Percentiles rank a stretch among this genome's conserved stretches.
phyloP scores from a whole-genome alignment of 1,140 invertebrate genomes.

The Aphidius ervi region DNA sequence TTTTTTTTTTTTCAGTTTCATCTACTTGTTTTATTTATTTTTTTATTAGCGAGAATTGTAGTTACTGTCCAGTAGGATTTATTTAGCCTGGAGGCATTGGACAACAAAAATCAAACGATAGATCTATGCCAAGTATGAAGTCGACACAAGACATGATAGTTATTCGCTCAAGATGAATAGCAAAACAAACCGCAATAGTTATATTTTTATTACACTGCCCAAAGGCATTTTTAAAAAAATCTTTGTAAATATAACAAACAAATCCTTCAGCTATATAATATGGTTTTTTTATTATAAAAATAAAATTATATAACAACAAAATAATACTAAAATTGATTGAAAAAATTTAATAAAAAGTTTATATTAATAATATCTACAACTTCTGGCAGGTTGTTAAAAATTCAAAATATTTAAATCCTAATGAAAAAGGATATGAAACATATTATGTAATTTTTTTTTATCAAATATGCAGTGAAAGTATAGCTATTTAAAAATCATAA shows the following conservation, averaged over 20 bases:
- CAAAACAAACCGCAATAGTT: slow-evolving; percentile 23
- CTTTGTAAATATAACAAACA: slow-evolving; percentile 17
- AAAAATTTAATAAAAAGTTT: too few species aligned
- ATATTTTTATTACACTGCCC: slow-evolving; percentile 15
- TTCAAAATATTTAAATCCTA: too few species aligned
- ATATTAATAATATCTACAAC: too few species aligned
- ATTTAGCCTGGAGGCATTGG: not conserved
- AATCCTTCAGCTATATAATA: not conserved
- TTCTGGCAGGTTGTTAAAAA: too few species aligned
- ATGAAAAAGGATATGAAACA: too few species aligned
- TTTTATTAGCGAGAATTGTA: slow-evolving; percentile 12
- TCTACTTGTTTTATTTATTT: too few species aligned
- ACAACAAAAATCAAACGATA: slow-evolving; percentile 10
- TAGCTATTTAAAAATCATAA: too few species aligned
- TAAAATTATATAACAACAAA: too few species aligned
- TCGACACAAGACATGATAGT: slow-evolving; percentile 8
- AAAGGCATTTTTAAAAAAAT: slow-evolving; percentile 4
- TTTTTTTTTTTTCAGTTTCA: not conserved
- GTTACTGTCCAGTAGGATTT: not conserved
- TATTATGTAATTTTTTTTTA: too few species aligned
- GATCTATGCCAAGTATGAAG: slow-evolving; percentile 21
- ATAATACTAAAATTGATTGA: too few species aligned
- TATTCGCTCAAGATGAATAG: slow-evolving; percentile 23
- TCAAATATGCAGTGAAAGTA: too few species aligned
- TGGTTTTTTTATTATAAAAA: too few species aligned